Base-by-base conservation (phyloP, 53 echinoderm and acorn worm genomes). In the Echinarachnius parma region DNA sequence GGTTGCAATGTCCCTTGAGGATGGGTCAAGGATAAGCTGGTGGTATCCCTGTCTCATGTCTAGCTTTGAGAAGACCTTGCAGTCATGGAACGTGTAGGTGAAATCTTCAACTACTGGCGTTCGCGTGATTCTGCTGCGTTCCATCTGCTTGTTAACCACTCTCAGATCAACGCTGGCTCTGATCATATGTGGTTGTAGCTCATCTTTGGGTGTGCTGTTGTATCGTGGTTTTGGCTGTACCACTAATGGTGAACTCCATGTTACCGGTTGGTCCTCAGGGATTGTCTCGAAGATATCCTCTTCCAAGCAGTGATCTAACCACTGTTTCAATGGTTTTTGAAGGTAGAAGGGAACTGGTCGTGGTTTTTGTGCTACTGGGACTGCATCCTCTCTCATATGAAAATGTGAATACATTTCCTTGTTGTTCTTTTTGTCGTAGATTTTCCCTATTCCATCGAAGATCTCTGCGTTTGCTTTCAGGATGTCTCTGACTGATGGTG, bases 111-210 rank as follows among this genome's bases (percentile, higher is more conserved):
- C 54, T 3, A 72, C 56, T 2, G 50, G 48, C 30, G 68, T 52
- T 30, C 49, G 68, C 34, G 21, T 86, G 49, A 76, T 76, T 32
- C 47, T 27, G 30, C 47, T 59, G 11, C 60, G 21, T 26, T 80
- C 82, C 87, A 87, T 83, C 61, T 28, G 79, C 30, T 83, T 88
- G 76, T 83, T 88, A 21, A 68, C 66, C 33, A 88, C 61, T 53
- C 79, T 72, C 52, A 88, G 35, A 57, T 87, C 87, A 46, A 87
- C 53, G 21, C 87, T 87, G 32, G 87, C 78, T 60, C 79, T 71
- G 53, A 54, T 46, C 81, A 71, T 60, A n/a, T n/a, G n/a, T 30
- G 59, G 80, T 50, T 62, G 15, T 22, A 82, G 46, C 53, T 88
- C 47, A 2, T 88, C 77, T 63, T 22, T 66, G 3, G 76, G 80